Evolutionary conservation across 2,113 vertebrate genomes (phyloP).

Genomic region (Tachysurus vachellii): DNA sequence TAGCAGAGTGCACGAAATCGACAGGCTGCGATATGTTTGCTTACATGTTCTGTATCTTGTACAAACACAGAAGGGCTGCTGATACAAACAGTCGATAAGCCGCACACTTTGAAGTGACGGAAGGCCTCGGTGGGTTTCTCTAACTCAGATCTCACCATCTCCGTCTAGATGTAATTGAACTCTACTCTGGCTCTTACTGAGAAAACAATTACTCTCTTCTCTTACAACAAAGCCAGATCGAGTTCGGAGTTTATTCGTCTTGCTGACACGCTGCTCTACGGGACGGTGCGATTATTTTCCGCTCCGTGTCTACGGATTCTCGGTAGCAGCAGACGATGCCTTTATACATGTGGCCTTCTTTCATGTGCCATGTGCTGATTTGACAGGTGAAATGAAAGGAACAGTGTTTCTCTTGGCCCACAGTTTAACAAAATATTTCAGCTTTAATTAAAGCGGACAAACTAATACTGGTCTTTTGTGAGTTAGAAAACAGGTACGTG

Average conservation of each 20-base stretch:
- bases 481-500: neutral
- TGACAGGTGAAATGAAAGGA: slow-evolving; percentile 29
- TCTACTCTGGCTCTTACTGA: slow-evolving; percentile 31
- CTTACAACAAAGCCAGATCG: slow-evolving; percentile 41
- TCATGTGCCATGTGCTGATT: slow-evolving; percentile 22
- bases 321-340: neutral
- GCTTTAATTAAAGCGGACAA: slow-evolving; percentile 37
- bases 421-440: slow-evolving; percentile 43
- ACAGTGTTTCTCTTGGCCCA: neutral
- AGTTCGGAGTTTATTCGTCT: slow-evolving; percentile 37
- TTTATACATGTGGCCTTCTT: slow-evolving; percentile 29
- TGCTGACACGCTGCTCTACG: slow-evolving; percentile 3
- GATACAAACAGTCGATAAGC: slow-evolving; percentile 49
- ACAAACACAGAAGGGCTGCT: slow-evolving; percentile 47
- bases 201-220: slow-evolving; percentile 50
- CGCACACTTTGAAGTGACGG: slow-evolving; percentile 51
- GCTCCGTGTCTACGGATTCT: slow-evolving; percentile 33
- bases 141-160: slow-evolving; percentile 49
- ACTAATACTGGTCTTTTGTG: neutral
- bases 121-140: slow-evolving; percentile 41
- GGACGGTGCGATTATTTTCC: slow-evolving; percentile 36
- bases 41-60: slow-evolving; percentile 48
- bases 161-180: slow-evolving; percentile 49
- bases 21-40: slow-evolving; percentile 39
- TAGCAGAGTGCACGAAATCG: slow-evolving; percentile 22